Percentiles rank a stretch among this genome's conserved stretches.
Evolutionary conservation across 2,797 vertebrate genomes (phyloP).

Genomic region (Onychomys arenicola): DNA sequence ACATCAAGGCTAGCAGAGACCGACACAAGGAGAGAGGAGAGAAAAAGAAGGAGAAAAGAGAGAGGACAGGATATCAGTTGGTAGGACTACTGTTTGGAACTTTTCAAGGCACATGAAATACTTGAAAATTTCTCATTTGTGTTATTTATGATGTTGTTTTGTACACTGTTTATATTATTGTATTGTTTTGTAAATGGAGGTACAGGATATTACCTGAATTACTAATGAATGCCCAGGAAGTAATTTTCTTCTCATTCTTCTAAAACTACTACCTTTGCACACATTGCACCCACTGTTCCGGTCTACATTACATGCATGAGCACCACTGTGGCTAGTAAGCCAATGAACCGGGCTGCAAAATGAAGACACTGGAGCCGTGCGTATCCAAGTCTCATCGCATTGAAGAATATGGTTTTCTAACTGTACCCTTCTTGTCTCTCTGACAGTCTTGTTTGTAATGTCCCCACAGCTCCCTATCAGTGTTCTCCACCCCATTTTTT

Average conservation of each 20-base stretch:
- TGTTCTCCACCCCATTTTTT: background rate
- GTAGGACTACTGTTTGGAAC: constrained; percentile 39
- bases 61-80: too few species aligned
- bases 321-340: background rate
- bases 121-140: constrained; percentile 74
- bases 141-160: constrained; percentile 75
- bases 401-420: background rate
- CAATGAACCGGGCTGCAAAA: background rate
- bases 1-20: background rate
- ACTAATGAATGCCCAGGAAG: constrained; percentile 56
- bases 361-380: background rate
- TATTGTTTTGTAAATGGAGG: constrained; percentile 66
- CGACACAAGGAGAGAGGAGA: background rate
- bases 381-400: background rate
- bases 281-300: background rate
- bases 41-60: background rate
- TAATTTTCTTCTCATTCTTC: constrained; percentile 71
- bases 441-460: background rate
- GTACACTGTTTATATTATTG: constrained; percentile 63
- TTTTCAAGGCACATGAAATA: constrained; percentile 61
- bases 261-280: background rate
- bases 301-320: background rate
- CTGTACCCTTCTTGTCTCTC: constrained; percentile 1
- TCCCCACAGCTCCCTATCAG: background rate
- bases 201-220: constrained; percentile 27